Evolutionary conservation across 2,113 vertebrate species (phyloP).

Genomic region (Colistium nudipinnis): DNA sequence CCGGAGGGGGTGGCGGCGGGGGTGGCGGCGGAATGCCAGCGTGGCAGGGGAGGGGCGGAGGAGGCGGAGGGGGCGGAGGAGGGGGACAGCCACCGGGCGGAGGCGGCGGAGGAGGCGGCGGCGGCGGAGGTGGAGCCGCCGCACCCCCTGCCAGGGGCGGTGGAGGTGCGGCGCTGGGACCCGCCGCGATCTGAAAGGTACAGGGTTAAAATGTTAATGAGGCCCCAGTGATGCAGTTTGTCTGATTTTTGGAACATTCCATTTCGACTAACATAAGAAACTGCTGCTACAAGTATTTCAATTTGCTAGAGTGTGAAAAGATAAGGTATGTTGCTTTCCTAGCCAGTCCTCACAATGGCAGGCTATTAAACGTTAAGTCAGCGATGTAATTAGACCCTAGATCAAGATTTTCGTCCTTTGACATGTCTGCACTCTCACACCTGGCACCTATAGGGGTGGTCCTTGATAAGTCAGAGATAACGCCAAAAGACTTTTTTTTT

Average conservation of each 20-base stretch:
- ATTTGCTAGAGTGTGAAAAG: conserved; percentile 19
- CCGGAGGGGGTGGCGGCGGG: conserved; percentile 72
- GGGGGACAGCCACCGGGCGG: conserved; percentile 67
- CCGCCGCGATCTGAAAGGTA: conserved; percentile 73
- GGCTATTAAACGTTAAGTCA: conserved; percentile 63
- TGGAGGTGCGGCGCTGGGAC: conserved; percentile 58
- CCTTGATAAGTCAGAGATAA: conserved; percentile 53
- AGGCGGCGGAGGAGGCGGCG: conserved; percentile 70
- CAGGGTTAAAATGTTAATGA: background rate
- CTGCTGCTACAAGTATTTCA: conserved; percentile 10
- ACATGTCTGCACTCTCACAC: conserved; percentile 54
- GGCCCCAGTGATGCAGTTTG: background rate
- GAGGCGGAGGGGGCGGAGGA: conserved; percentile 65
- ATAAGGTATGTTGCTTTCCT: conserved; percentile 46
- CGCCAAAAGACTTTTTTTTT: conserved; percentile 42
- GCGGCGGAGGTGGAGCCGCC: conserved; percentile 64
- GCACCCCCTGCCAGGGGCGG: conserved; percentile 64
- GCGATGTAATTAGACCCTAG: conserved; percentile 64
- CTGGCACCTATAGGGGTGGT: conserved; percentile 30
- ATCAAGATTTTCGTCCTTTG: conserved; percentile 38
- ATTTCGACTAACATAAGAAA: background rate
- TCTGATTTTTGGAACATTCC: background rate
- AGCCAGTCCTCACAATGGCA: conserved; percentile 57
- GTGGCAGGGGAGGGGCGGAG: conserved; percentile 66
- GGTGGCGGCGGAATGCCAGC: conserved; percentile 64